Evolutionary conservation across 2,113 vertebrate species (phyloP).

Genomic region (Gadus macrocephalus): DNA sequence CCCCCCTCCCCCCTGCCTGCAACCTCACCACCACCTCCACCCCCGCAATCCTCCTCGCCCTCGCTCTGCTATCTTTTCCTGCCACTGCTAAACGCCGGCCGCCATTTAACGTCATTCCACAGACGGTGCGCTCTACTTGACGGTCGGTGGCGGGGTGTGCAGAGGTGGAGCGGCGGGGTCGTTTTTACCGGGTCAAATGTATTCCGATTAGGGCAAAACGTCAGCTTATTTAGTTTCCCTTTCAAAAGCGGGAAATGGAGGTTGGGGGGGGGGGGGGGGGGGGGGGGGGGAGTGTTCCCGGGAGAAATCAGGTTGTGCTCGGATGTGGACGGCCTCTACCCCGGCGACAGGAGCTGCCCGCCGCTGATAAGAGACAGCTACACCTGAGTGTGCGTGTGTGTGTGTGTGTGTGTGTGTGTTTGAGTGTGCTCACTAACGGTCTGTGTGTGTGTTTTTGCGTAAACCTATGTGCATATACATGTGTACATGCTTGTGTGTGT

Average conservation of each 20-base stretch:
- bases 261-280: constrained; percentile 86
- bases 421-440: not conserved
- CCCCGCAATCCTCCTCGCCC: constrained; percentile 17
- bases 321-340: constrained; percentile 73
- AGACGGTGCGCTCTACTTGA: constrained; percentile 65
- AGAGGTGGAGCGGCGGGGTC: constrained; percentile 59
- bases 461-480: too few relatives aligned
- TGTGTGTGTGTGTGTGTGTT: constrained; percentile 45
- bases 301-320: constrained; percentile 92
- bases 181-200: constrained; percentile 93
- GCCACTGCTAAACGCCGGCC: constrained; percentile 19
- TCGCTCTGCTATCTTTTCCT: constrained; percentile 42
- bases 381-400: constrained; percentile 68
- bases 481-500: too few relatives aligned
- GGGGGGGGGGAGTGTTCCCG: constrained; percentile 84
- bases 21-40: constrained; percentile 18
- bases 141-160: not conserved
- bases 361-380: constrained; percentile 85
- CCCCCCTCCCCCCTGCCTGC: not conserved
- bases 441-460: not conserved
- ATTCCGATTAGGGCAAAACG: constrained; percentile 97
- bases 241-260: constrained; percentile 93
- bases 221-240: constrained; percentile 90
- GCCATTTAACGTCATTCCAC: constrained; percentile 80
- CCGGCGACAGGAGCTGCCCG: constrained; percentile 78